These are phyloP conservation scores for Myxocyprinus asiaticus DNA, from an alignment of 2,113 vertebrate species.

Conservation along the genomic window DNA sequence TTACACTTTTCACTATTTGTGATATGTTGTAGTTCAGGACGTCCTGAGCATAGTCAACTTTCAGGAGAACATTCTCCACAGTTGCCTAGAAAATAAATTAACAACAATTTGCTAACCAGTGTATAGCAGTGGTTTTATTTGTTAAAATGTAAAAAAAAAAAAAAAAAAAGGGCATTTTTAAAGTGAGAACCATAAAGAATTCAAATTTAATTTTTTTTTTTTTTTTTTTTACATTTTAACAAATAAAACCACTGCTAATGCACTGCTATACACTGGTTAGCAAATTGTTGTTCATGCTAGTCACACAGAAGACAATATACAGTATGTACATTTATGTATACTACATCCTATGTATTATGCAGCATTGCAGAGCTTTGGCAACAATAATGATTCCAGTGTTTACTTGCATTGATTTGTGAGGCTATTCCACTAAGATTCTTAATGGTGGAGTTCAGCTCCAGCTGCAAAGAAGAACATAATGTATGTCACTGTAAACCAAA, in stretches of 20 bases:
- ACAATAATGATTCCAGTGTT: no score
- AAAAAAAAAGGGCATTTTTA: no score
- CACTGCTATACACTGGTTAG: no score
- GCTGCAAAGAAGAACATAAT: slow-evolving; percentile 61
- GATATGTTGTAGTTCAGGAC: slow-evolving; percentile 67
- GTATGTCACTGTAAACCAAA: neutral
- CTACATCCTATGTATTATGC: neutral
- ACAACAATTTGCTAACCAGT: no score
- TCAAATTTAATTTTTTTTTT: no score
- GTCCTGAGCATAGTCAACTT: slow-evolving; percentile 62
- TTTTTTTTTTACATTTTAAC: no score
- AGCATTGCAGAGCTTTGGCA: neutral
- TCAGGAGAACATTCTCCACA: slow-evolving; percentile 57
- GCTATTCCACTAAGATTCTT: slow-evolving; percentile 38
- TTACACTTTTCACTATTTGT: slow-evolving; percentile 76
- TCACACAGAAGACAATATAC: neutral
- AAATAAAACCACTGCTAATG: no score
- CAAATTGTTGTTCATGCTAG: no score
- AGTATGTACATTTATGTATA: neutral
- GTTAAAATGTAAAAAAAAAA: no score
- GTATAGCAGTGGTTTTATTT: no score
- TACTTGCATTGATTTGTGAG: slow-evolving; percentile 67
- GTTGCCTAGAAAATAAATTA: slow-evolving; percentile 60
- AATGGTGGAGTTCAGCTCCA: slow-evolving; percentile 65
- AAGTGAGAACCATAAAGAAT: no score